Evolutionary conservation across 2,113 vertebrate genomes (phyloP).

Genomic region (Genyomyrus donnyi): DNA sequence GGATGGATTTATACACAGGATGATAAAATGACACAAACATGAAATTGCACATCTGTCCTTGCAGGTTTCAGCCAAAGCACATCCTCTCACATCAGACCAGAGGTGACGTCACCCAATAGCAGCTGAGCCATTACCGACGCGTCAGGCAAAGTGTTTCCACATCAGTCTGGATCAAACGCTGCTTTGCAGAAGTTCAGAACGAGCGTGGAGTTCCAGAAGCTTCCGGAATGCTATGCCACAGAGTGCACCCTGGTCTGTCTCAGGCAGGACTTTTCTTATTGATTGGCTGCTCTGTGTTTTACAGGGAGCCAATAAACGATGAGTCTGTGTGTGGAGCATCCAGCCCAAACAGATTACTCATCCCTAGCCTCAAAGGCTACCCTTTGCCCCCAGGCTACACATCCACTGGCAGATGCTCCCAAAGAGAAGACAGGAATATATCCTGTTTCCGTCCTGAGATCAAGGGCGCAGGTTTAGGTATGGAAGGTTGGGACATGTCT

Average conservation of each 20-base stretch:
- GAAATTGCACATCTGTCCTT: not conserved
- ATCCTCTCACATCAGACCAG: not conserved
- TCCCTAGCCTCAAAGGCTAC: not conserved
- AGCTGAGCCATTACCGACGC: not conserved
- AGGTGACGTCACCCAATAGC: not conserved
- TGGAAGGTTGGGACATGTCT: not conserved
- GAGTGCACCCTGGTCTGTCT: not conserved
- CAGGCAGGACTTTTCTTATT: not conserved
- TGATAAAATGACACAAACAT: not conserved
- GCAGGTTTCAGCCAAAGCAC: not conserved
- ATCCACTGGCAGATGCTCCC: not conserved
- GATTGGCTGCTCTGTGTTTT: slow-evolving; percentile 8
- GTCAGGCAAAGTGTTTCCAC: not conserved
- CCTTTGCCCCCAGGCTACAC: not conserved
- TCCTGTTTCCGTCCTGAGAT: not conserved
- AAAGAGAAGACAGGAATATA: not conserved
- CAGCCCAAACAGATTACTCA: not conserved
- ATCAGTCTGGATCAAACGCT: not conserved
- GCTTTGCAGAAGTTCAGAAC: not conserved
- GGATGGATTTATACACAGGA: not conserved
- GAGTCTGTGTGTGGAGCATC: not conserved
- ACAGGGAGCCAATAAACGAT: not conserved
- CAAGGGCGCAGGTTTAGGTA: not conserved
- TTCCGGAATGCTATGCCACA: not conserved
- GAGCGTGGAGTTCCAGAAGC: not conserved